A percentile compares a stretch with the other conserved stretches of the same genome.
Conservation (phyloP, 2,113 vertebrate species). For the Sterrhoptilus dennistouni region DNA sequence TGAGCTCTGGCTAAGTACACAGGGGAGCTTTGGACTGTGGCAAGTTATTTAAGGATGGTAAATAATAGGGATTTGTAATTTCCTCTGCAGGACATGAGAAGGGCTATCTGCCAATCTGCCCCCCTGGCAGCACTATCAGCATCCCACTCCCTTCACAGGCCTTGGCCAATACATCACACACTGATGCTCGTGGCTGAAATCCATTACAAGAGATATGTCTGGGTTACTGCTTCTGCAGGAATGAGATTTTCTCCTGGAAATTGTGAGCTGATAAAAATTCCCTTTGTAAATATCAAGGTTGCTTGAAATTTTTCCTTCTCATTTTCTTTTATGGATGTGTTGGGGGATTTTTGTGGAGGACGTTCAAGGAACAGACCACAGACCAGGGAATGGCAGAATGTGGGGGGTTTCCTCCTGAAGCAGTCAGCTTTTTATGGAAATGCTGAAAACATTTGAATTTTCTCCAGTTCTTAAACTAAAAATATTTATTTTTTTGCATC, state of each 20-base stretch:
- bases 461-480: background rate
- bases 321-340: background rate
- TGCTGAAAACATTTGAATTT: background rate
- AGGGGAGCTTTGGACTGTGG: background rate
- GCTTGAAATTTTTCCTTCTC: background rate
- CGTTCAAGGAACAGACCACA: background rate
- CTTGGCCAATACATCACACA: background rate
- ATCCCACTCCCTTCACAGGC: background rate
- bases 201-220: conserved; percentile 3
- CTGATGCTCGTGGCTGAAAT: background rate
- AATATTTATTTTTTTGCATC: background rate
- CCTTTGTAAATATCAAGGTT: background rate
- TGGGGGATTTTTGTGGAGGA: background rate
- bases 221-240: background rate
- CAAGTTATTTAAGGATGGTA: background rate
- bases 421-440: background rate
- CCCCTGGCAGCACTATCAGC: rapidly evolving
- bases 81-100: background rate
- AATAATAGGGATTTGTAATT: background rate
- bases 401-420: background rate
- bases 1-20: background rate
- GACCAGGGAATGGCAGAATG: background rate
- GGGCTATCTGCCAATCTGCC: conserved; percentile 2
- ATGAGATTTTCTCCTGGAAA: conserved; percentile 25
- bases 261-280: conserved; percentile 30